phyloP scores from a whole-genome alignment of 1,140 invertebrate genomes.

The Ditylenchus dipsaci region DNA sequence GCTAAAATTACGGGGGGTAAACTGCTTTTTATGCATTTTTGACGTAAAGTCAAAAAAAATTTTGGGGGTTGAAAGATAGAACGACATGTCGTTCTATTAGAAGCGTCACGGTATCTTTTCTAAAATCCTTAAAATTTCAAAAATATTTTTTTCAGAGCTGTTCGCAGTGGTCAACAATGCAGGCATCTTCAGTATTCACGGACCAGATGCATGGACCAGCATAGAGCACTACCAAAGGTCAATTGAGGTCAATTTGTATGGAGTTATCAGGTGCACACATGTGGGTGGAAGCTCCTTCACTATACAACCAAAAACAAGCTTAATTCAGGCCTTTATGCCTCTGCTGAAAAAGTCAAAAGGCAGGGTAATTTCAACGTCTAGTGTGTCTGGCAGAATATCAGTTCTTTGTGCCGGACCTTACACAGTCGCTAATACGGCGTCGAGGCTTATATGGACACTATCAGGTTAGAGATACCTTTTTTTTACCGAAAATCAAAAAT shows the following conservation, averaged over 20 bases:
- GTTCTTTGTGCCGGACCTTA: constrained; percentile 37
- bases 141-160: constrained; percentile 60
- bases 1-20: too few species aligned
- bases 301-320: background rate
- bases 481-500: background rate
- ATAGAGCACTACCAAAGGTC: constrained; percentile 36
- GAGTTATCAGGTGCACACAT: constrained; percentile 36
- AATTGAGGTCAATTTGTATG: constrained; percentile 38
- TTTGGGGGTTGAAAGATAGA: too few species aligned
- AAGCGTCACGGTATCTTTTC: too few species aligned
- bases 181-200: constrained; percentile 49
- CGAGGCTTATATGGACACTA: constrained; percentile 50
- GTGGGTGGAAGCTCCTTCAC: constrained; percentile 17
- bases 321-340: constrained; percentile 44
- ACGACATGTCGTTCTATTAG: too few species aligned
- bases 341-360: constrained; percentile 44
- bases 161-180: constrained; percentile 74
- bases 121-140: constrained; percentile 2
- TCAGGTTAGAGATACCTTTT: constrained; percentile 30
- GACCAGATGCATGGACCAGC: constrained; percentile 46
- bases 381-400: constrained; percentile 43
- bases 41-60: too few species aligned
- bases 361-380: constrained; percentile 47
- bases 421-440: constrained; percentile 45
- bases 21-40: too few species aligned